Evolutionary conservation across 2,797 vertebrate genomes (phyloP).

Genomic region (Delichon dasypus): DNA sequence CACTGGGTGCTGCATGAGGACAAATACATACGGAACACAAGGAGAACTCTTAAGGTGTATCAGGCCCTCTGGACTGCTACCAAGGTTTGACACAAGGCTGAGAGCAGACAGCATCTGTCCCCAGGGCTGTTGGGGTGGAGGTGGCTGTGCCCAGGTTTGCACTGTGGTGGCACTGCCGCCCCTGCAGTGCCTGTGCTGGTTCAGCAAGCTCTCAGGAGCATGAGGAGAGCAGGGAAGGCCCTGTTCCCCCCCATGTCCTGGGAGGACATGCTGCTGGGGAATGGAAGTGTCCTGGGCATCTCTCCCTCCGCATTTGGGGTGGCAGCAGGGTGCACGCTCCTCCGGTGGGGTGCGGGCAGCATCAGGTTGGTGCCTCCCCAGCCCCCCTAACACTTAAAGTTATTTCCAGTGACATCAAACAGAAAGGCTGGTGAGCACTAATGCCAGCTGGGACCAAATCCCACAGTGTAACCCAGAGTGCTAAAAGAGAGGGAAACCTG

Average conservation of each 20-base stretch:
- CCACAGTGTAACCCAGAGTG: background rate
- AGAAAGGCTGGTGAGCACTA: background rate
- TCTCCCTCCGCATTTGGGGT: fast-evolving
- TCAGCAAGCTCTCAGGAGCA: background rate
- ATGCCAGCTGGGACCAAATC: background rate
- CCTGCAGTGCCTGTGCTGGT: background rate
- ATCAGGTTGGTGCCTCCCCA: background rate
- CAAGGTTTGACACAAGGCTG: background rate
- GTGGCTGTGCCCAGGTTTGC: background rate
- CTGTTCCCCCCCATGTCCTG: fast-evolving
- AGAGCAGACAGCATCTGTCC: background rate
- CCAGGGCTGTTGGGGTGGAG: too few relatives aligned
- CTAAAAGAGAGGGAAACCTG: background rate
- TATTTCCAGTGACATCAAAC: background rate
- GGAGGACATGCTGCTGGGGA: background rate
- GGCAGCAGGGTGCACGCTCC: fast-evolving
- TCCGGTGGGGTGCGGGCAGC: fast-evolving
- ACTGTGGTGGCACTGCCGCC: too few relatives aligned
- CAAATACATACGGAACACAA: background rate
- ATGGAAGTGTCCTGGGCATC: background rate
- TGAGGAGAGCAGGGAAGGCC: too few relatives aligned
- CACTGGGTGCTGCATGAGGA: background rate
- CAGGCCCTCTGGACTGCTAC: background rate
- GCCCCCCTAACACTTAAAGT: background rate
- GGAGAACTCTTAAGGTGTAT: background rate